These are phyloP conservation scores for Drosophila parthenogenetica DNA, from an alignment of 2,888 invertebrate genomes.

Conservation along the genomic window DNA sequence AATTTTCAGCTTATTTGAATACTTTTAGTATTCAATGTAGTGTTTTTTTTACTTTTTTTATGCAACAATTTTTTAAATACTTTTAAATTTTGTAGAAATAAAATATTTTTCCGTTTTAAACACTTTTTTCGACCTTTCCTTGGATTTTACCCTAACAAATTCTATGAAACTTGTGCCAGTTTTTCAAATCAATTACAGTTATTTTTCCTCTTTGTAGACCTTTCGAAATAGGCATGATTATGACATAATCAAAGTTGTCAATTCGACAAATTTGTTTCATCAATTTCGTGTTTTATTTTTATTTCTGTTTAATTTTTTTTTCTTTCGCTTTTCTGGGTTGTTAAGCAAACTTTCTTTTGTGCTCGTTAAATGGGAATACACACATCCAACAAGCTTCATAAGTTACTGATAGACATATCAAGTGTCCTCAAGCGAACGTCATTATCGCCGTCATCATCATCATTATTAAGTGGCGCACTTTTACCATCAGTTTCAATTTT, in stretches of 20 bases:
- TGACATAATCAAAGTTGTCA: slow-evolving; percentile 59
- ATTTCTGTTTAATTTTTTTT: slow-evolving; percentile 3
- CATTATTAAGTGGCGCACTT: slow-evolving; percentile 35
- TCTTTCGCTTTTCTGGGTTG: slow-evolving; percentile 28
- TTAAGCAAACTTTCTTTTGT: slow-evolving; percentile 72
- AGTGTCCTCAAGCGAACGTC: slow-evolving; percentile 57
- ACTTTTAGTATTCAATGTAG: too few relatives aligned
- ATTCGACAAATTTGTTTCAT: slow-evolving; percentile 42
- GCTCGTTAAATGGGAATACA: slow-evolving; percentile 40
- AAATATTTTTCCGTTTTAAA: neutral
- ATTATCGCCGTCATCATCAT: slow-evolving; percentile 25
- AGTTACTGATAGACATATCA: slow-evolving; percentile 69
- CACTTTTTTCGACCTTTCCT: neutral
- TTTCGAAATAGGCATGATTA: slow-evolving; percentile 42
- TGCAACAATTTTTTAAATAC: too few relatives aligned
- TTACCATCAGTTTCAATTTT: slow-evolving; percentile 39
- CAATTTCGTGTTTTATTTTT: slow-evolving; percentile 34
- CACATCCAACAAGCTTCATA: slow-evolving; percentile 34
- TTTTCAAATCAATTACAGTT: slow-evolving; percentile 1
- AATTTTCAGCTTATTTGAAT: too few relatives aligned
- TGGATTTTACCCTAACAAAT: neutral
- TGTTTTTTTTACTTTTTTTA: too few relatives aligned
- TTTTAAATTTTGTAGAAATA: too few relatives aligned
- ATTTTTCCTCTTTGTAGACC: neutral
- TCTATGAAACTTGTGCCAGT: neutral